Conservation (phyloP, 2,888 invertebrate genomes). For the Mylabris sibirica region DNA sequence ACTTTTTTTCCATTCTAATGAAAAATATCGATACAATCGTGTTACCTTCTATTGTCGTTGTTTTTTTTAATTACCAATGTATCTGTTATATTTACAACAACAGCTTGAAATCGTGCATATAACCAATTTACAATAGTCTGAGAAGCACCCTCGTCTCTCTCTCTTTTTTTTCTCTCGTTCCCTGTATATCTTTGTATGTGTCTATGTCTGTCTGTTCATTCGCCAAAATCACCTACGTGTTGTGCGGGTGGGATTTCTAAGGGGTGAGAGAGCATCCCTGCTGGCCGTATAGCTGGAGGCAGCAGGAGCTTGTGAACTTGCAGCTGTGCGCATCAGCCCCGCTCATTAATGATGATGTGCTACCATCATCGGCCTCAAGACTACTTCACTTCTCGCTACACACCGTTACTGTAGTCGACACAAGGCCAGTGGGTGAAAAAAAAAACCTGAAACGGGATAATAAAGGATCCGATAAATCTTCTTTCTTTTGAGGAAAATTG, state of each 20-base stretch:
- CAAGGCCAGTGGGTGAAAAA: constrained; percentile 28
- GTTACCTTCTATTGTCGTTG: not conserved
- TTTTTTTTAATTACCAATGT: not conserved
- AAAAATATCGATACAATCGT: too few relatives aligned
- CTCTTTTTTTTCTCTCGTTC: too few relatives aligned
- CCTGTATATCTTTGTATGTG: too few relatives aligned
- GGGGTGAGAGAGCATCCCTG: constrained; percentile 34
- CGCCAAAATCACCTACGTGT: constrained; percentile 45
- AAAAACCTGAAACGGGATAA: constrained; percentile 26
- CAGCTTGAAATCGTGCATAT: constrained; percentile 13
- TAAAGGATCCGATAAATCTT: constrained; percentile 36
- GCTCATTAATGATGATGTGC: constrained; percentile 82
- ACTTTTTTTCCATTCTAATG: too few relatives aligned
- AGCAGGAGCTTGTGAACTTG: constrained; percentile 49
- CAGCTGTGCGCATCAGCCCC: constrained; percentile 59
- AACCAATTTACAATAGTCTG: constrained; percentile 37
- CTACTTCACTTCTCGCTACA: constrained; percentile 74
- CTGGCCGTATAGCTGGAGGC: constrained; percentile 47
- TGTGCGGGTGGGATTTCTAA: constrained; percentile 45
- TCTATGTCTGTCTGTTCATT: not conserved
- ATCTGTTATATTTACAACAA: not conserved
- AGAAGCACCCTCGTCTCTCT: not conserved
- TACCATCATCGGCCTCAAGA: constrained; percentile 71
- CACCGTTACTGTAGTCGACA: constrained; percentile 40
- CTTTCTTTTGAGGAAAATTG: constrained; percentile 21